These are phyloP conservation scores for cat (Felis catus) DNA, from an alignment of 2,113 vertebrate species.

Conservation along the genomic window F.catus_Fca126_mat1.0 CM031416.1:116132501-116133000, in stretches of 20 bases:
- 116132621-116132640: background rate
- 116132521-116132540: background rate
- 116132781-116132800: background rate
- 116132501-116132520: background rate
- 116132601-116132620: background rate
- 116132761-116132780: background rate
- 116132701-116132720: background rate
- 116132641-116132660: background rate
- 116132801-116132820: background rate
- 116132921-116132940: background rate
- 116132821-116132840: background rate
- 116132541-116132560: background rate
- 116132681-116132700: background rate
- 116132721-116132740: accelerated
- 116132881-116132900: background rate
- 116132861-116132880: background rate
- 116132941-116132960: background rate
- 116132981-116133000: background rate
- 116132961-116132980: background rate
- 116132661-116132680: too few relatives aligned
- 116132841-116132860: background rate
- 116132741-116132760: background rate
- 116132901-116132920: background rate
- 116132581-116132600: background rate
- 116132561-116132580: background rate